phyloP scores from a whole-genome alignment of 2,888 invertebrate species.

The Calameuta idolon region DNA sequence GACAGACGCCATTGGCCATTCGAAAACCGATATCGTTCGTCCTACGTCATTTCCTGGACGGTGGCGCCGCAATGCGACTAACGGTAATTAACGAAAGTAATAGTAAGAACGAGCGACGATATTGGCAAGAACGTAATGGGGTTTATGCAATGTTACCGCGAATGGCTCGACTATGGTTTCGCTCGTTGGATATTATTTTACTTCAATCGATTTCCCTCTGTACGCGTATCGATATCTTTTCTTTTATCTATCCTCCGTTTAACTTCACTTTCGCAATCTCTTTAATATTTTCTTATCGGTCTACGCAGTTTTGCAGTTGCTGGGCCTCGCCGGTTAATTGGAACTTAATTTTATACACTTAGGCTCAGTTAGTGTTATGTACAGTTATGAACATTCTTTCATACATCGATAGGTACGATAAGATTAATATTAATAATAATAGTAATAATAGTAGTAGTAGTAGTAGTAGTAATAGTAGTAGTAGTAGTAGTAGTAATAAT shows the following conservation, averaged over 20 bases:
- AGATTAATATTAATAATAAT: neutral
- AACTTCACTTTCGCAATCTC: constrained; percentile 8
- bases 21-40: too few relatives aligned
- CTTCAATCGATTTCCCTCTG: neutral
- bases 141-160: too few relatives aligned
- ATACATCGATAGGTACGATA: constrained; percentile 1
- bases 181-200: neutral
- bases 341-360: constrained; percentile 1
- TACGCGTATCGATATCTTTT: neutral
- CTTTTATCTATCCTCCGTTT: neutral
- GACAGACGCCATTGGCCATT: neutral
- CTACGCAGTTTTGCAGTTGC: constrained; percentile 13
- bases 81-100: neutral
- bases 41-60: too few relatives aligned
- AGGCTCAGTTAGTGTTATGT: constrained; percentile 42
- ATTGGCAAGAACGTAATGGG: constrained; percentile 54
- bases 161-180: neutral
- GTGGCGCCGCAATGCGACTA: too few relatives aligned
- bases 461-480: neutral
- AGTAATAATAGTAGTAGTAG: neutral
- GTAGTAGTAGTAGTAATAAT: too few relatives aligned
- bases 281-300: constrained; percentile 14
- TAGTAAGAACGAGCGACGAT: constrained; percentile 17
- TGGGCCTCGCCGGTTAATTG: constrained; percentile 16
- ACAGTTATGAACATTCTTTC: constrained; percentile 49